Conservation (phyloP, 2,113 vertebrate species). For the Melierax canorus region DNA sequence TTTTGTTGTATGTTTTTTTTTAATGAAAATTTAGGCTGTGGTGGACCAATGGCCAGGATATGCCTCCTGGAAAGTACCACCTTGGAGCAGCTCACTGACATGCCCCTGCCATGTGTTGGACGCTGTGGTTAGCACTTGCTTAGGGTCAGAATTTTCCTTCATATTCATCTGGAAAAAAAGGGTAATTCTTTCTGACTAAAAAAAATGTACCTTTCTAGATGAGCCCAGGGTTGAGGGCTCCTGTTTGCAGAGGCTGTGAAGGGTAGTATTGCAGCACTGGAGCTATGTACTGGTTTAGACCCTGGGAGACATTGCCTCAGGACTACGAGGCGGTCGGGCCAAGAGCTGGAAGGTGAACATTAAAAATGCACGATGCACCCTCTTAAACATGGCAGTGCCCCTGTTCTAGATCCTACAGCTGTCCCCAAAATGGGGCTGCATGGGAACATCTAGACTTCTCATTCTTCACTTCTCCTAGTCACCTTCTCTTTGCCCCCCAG, state of each 20-base stretch:
- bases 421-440: neutral
- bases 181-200: conserved; percentile 51
- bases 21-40: neutral
- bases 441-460: neutral
- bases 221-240: neutral
- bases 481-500: neutral
- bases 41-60: neutral
- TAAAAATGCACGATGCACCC: neutral
- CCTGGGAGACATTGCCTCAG: neutral
- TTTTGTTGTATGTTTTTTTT: neutral
- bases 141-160: conserved; percentile 38
- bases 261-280: neutral
- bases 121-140: neutral
- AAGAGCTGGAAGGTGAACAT: neutral
- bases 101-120: neutral
- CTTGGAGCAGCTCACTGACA: neutral
- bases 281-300: neutral
- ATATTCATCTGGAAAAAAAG: conserved; percentile 37
- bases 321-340: neutral
- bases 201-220: neutral
- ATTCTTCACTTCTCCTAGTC: neutral
- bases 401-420: neutral
- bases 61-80: conserved; percentile 30
- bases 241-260: neutral
- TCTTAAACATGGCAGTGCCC: neutral